phyloP scores from a whole-genome alignment of 2,113 vertebrate species.

The Cervus canadensis region DNA sequence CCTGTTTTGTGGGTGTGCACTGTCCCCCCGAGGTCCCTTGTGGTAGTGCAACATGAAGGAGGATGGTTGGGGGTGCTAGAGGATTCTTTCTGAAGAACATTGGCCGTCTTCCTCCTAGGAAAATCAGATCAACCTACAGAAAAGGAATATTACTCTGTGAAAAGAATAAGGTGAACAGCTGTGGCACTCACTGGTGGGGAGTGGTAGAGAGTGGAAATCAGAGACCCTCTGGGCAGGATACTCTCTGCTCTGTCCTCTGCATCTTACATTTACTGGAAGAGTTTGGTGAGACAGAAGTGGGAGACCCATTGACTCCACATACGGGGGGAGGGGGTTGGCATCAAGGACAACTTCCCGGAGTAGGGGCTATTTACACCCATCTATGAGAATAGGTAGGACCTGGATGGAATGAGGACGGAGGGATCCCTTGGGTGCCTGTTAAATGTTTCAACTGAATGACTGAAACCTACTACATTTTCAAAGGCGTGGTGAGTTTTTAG shows the following conservation, averaged over 20 bases:
- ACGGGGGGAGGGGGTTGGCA: background rate
- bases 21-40: background rate
- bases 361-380: background rate
- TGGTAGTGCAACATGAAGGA: fast-evolving
- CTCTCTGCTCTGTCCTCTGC: background rate
- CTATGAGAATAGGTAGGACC: background rate
- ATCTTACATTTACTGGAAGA: background rate
- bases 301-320: background rate
- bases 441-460: background rate
- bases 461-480: background rate
- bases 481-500: background rate
- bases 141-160: slow-evolving; percentile 89
- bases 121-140: slow-evolving; percentile 90
- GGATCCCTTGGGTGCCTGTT: background rate
- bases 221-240: background rate
- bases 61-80: fast-evolving
- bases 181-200: background rate
- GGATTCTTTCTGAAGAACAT: background rate
- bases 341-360: background rate
- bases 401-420: too few relatives aligned
- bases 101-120: slow-evolving; percentile 74
- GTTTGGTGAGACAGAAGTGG: background rate
- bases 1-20: background rate
- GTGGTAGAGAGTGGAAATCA: too few relatives aligned
- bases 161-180: slow-evolving; percentile 86